Evolutionary conservation across 2,113 vertebrate species (phyloP), one percentile per base, ranked within the genome.

Genomic region (Otis tarda): DNA sequence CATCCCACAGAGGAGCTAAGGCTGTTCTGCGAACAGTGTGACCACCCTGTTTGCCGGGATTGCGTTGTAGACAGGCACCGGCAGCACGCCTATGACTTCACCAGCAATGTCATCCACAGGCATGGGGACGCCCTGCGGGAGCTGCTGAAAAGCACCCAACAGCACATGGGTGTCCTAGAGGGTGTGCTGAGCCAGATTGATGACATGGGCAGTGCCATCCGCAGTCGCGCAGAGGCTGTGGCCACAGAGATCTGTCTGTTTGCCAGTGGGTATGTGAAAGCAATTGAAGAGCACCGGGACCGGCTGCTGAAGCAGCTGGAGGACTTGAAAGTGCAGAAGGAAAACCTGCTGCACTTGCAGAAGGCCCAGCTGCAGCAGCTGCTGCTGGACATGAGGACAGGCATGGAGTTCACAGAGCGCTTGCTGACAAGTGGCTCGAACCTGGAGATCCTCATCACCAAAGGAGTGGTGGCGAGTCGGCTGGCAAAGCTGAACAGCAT

Each of bases 1-100:
- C 99, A 99, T 92, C 98, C 98, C 0, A 96, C 98, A 0, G 98
- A 99, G 98, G 98, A 99, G 95, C 97, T 99, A 18, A 97, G 97
- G 22, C 98, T 99, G 89, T 99, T 99, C 98, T 99, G 99, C 3
- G 98, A 98, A 97, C 97, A 97, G 57, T 99, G 99, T 9, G 98
- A 99, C 96, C 97, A 95, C 27, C 98, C 98, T 0, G 98, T 99
- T 77, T 99, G 99, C 94, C 95, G 95, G 79, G 98, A 99, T 18
- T 99, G 99, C 0, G 81, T 98, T 15, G 95, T 97, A 24, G 97
- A 97, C 13, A 95, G 98, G 35, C 99, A 99, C 90, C 97, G 95
- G 1, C 98, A 99, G 60, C 99, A 99, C 80, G 93, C 80, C 49
- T 99, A 94, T 22, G 97, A 98, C 86, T 97, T 98, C n/a, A 67